Evolutionary conservation across 2,797 vertebrate genomes (phyloP).

Genomic region (Oophaga sylvatica): DNA sequence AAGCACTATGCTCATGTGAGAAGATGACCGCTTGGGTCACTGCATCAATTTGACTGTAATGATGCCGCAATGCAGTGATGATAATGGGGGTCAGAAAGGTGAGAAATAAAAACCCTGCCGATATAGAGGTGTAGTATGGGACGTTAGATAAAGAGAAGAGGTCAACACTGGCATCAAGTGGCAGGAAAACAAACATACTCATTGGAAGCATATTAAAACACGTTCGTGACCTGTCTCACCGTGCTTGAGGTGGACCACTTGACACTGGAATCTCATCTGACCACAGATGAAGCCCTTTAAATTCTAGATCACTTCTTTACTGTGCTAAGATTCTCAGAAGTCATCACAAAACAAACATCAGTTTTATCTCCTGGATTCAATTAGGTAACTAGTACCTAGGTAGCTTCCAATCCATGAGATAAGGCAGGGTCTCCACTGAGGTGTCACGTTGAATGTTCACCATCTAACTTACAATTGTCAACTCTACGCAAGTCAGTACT

Average conservation of each 20-base stretch:
- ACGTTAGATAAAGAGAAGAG: not conserved
- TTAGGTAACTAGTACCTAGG: too few species aligned
- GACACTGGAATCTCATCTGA: not conserved
- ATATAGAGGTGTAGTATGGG: not conserved
- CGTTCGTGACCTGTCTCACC: not conserved
- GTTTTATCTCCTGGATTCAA: too few species aligned
- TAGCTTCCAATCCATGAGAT: too few species aligned
- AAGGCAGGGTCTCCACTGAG: too few species aligned
- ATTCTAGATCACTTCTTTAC: not conserved
- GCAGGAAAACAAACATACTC: not conserved
- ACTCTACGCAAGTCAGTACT: too few species aligned
- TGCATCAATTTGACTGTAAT: not conserved
- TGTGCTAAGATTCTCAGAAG: not conserved
- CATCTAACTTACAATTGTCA: too few species aligned
- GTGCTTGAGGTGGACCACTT: not conserved
- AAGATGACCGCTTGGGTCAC: not conserved
- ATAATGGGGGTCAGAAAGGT: not conserved
- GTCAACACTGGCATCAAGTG: not conserved
- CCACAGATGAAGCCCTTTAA: not conserved
- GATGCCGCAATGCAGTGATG: constrained; percentile 6
- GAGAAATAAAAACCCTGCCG: not conserved
- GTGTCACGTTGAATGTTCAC: too few species aligned
- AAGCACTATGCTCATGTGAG: not conserved
- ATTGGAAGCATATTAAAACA: not conserved
- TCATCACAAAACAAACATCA: not conserved